Base-by-base conservation (phyloP, 2,888 invertebrate species). In the Morinoia aosen region DNA sequence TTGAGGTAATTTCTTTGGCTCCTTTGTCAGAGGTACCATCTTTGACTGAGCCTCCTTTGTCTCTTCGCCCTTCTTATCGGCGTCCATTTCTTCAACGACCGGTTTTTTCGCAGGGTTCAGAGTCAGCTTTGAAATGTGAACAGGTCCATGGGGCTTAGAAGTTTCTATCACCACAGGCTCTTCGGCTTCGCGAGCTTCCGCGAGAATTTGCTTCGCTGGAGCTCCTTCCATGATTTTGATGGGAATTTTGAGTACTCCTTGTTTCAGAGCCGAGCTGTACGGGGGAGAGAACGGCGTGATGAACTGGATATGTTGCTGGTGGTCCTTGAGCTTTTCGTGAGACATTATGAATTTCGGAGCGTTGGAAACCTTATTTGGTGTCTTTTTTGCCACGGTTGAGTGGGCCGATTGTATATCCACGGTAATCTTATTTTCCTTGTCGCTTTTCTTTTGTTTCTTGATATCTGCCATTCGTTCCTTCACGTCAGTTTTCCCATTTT, bases 131-230 rank as follows among this genome's bases (percentile, higher is more conserved):
- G 33, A 10, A 57, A 88, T 76, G 48, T 7, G 88, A 88, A 76
- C 76, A 48, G 88, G 76, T 33, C 93, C 93, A 39, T 93, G 58
- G 33, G 93, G 16, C 19, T 57, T 93, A 10, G 93, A 56, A 33
- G 93, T 10, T 93, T 56, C n/a, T 33, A 48, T 48, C 8, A 48
- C 40, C 14, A 48, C 90, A 7, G 57, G 25, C 12, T 93, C n/a
- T 56, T 57, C 57, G 11, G 57, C 57, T 33, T 39, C 10, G 57
- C 93, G 93, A 93, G 57, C 93, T 57, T 57, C 93, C 19, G 11
- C 57, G 91, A 91, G 91, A 56, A 91, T 56, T 91, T 95, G 91
- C 39, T 58, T 88, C 48, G 95, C 58, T 76, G 39, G 33, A 48
- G 39, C 25, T 16, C 93, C 93, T 39, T 56, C 48, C 14, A 93